Evolutionary conservation across 2,888 invertebrate genomes (phyloP).

Genomic region (Tipula unca): DNA sequence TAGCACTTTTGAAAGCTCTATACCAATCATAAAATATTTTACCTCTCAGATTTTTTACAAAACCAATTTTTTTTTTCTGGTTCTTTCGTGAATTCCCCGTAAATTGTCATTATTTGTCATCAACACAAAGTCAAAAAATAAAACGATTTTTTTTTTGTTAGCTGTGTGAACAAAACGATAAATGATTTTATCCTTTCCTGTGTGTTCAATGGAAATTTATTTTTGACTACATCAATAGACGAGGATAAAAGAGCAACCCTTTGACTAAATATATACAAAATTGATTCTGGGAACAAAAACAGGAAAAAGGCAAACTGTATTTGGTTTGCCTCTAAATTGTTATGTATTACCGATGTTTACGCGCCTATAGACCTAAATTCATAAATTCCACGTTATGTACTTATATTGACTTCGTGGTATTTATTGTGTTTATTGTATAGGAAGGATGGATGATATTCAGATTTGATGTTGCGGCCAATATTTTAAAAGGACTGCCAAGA

Average conservation of each 20-base stretch:
- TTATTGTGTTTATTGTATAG: no score
- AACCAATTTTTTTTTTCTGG: not conserved
- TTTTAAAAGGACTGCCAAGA: no score
- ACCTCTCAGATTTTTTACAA: not conserved
- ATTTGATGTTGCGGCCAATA: no score
- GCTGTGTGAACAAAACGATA: not conserved
- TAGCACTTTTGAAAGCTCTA: not conserved
- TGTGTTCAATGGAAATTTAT: not conserved
- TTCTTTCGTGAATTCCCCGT: not conserved
- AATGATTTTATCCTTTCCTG: not conserved
- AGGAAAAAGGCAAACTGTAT: not conserved
- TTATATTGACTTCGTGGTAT: no score
- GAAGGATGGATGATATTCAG: no score
- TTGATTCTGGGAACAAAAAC: not conserved
- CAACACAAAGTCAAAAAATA: not conserved
- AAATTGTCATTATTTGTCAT: not conserved
- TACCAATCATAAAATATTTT: not conserved
- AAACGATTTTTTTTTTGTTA: not conserved
- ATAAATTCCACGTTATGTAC: no score
- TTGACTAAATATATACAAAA: not conserved
- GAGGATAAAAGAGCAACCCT: not conserved
- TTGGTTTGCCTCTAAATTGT: not conserved
- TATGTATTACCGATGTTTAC: not conserved
- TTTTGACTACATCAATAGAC: not conserved
- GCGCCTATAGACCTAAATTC: no score